A percentile compares a stretch with the other conserved stretches of the same genome.
phyloP scores from a whole-genome alignment of 2,113 vertebrate species.

The Malurus cyaneus region DNA sequence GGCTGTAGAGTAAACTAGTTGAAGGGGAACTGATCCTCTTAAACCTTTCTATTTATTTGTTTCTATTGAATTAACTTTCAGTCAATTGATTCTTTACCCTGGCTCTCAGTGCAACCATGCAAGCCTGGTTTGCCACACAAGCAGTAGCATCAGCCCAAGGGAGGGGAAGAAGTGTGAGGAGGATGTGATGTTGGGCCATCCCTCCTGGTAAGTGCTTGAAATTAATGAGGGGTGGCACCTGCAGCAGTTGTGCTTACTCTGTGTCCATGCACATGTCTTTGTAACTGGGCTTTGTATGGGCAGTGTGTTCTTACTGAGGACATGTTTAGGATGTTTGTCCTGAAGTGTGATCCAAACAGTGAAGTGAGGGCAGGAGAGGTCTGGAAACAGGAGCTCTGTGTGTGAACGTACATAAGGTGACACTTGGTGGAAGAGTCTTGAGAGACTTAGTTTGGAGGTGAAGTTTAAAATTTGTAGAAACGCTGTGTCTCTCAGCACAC shows the following conservation, averaged over 20 bases:
- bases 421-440: neutral
- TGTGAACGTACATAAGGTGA: fast-evolving
- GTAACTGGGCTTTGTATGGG: neutral
- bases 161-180: neutral
- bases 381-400: fast-evolving
- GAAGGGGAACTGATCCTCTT: neutral
- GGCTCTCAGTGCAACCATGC: neutral
- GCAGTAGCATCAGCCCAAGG: fast-evolving
- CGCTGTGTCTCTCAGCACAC: neutral
- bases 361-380: neutral
- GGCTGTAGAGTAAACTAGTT: neutral
- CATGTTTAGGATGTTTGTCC: fast-evolving
- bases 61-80: conserved; percentile 15
- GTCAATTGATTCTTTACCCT: neutral
- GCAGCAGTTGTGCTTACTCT: neutral
- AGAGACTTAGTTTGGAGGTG: neutral
- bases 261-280: fast-evolving
- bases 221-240: neutral
- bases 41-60: conserved; percentile 41
- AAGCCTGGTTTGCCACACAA: neutral
- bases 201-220: neutral
- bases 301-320: neutral
- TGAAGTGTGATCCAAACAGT: neutral
- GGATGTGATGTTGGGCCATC: neutral
- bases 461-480: neutral